Base-by-base conservation (phyloP, 2,113 vertebrate genomes). In the Trichechus manatus region DNA sequence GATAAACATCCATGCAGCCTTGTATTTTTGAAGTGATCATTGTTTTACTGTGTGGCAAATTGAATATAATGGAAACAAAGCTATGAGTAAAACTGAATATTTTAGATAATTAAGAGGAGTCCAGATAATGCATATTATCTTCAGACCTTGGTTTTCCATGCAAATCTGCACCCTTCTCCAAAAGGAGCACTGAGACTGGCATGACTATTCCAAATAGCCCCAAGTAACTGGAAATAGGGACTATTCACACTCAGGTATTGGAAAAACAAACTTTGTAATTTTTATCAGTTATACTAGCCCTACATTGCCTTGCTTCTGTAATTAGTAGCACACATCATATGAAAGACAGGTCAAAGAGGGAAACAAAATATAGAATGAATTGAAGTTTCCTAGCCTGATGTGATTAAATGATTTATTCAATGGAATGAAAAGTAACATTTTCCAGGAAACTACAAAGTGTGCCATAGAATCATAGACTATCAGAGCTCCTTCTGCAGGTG, bases 311-410 rank as follows among this genome's bases (percentile, higher is more conserved):
- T 91, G 31, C n/a, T 89, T 89, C 5, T 81, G 6, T 86, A 17
- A 47, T 68, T 25, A 50, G 33, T 44, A 84, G 31, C 31, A 81
- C 13, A 25, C 11, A 77, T 75, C 53, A 75, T 29, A 56, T 83
- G 87, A 80, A 66, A 95, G 29, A 72, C 20, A 93, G 44, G 20
- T 72, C 25, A 29, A 31, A 70, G 8, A 8, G 9, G 4, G 36
- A 82, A 93, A 63, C 33, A 87, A 97, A 94, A 84, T 39, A 31
- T n/a, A 79, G 39, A 86, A 63, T 83, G 63, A 95, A 63, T 82
- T 96, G 90, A 47, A 44, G 39, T 95, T 95, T 88, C 25, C 47
- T 66, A 22, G 19, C 63, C 56, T 39, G 59, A 36, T 89, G 59
- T 92, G 22, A 89, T 64, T 68, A 50, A 75, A 81, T 77, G 36